These are phyloP conservation scores for Zoanthus solanderi DNA, from an alignment of 92 coral and sea anemone species.

Conservation along the genomic window DNA sequence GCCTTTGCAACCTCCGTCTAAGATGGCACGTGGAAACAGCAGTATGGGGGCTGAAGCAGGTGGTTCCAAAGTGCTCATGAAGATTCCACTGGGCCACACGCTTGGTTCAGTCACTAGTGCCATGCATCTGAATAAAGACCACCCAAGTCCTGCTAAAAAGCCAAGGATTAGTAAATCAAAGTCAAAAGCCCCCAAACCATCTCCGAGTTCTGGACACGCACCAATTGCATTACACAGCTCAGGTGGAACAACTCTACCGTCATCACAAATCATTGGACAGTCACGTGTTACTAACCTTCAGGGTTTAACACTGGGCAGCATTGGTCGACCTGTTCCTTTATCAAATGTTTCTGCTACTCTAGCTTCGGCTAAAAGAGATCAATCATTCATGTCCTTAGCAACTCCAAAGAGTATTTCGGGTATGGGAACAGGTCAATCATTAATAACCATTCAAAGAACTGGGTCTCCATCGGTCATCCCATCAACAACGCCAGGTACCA, in stretches of 20 bases:
- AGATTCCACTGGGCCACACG: conserved; percentile 82
- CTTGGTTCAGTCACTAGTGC: conserved; percentile 76
- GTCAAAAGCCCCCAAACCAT: conserved; percentile 57
- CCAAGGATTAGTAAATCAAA: conserved; percentile 82
- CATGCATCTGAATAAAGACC: conserved; percentile 62
- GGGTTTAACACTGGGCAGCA: conserved; percentile 54
- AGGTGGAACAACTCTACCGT: conserved; percentile 49
- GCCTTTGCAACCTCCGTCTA: conserved; percentile 13
- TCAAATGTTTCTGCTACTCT: conserved; percentile 57
- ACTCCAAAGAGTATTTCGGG: conserved; percentile 63
- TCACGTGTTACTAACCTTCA: conserved; percentile 35
- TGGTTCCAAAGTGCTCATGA: conserved; percentile 64
- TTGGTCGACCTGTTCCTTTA: conserved; percentile 68
- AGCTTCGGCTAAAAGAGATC: conserved; percentile 68
- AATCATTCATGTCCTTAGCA: conserved; percentile 84
- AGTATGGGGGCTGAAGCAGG: conserved; percentile 39
- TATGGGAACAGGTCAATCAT: conserved; percentile 72
- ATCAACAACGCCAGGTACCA: conserved; percentile 57
- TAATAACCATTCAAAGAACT: conserved; percentile 75
- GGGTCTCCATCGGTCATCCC: conserved; percentile 80
- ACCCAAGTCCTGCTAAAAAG: conserved; percentile 84
- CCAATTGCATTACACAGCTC: conserved; percentile 52
- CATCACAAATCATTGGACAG: conserved; percentile 37
- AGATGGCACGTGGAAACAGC: conserved; percentile 38
- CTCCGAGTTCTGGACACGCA: conserved; percentile 52